phyloP scores from a whole-genome alignment of 2,113 vertebrate species.

The Phalacrocorax aristotelis region DNA sequence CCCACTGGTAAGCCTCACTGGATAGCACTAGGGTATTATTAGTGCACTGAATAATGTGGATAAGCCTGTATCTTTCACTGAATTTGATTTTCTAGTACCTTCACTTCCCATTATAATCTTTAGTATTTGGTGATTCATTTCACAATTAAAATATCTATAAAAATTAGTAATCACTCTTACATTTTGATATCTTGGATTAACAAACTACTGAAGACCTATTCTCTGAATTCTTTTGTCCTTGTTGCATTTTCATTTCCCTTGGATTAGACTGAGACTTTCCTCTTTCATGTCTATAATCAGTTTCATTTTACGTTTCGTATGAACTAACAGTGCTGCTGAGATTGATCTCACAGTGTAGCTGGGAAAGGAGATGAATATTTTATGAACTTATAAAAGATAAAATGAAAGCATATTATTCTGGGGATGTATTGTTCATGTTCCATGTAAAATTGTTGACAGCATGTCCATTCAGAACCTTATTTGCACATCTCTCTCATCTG shows the following conservation, averaged over 20 bases:
- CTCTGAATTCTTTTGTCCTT: background rate
- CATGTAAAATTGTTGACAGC: constrained; percentile 3
- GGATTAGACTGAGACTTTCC: constrained; percentile 9
- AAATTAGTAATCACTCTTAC: background rate
- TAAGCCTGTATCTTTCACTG: background rate
- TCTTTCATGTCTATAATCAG: constrained; percentile 44
- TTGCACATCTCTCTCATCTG: background rate
- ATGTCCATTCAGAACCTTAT: constrained; percentile 45
- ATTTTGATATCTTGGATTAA: background rate
- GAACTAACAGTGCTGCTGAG: constrained; percentile 20
- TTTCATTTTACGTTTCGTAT: constrained; percentile 31
- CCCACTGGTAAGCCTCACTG: background rate
- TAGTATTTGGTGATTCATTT: background rate
- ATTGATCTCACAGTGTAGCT: constrained; percentile 15
- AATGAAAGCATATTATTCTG: constrained; percentile 50
- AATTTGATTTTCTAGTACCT: background rate
- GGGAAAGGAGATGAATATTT: constrained; percentile 46
- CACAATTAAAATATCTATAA: background rate
- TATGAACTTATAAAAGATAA: constrained; percentile 35
- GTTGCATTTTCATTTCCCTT: background rate
- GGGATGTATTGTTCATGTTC: constrained; percentile 28
- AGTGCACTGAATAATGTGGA: background rate
- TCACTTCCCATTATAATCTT: background rate
- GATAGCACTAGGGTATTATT: background rate
- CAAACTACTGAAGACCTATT: background rate